These are phyloP conservation scores for Leucosticte australis DNA, from an alignment of 2,113 vertebrate genomes.

Conservation along the genomic window DNA sequence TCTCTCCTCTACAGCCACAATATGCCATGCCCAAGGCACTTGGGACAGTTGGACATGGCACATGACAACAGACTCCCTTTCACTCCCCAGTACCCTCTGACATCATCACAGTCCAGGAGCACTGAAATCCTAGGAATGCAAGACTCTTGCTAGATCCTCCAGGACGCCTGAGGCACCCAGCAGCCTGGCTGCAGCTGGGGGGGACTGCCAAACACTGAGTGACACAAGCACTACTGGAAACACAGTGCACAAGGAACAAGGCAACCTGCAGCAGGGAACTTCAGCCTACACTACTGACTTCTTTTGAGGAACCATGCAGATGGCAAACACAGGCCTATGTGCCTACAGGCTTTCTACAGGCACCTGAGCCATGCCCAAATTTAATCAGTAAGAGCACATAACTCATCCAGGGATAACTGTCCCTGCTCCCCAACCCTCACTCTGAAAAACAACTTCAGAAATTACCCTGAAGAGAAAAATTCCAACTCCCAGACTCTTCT, in stretches of 20 bases:
- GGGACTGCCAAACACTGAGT: background rate
- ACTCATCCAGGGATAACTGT: background rate
- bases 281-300: background rate
- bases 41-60: background rate
- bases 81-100: background rate
- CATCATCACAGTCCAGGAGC: background rate
- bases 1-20: background rate
- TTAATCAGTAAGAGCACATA: fast-evolving
- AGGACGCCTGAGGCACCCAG: background rate
- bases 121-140: background rate
- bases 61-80: background rate
- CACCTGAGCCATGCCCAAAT: background rate
- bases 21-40: background rate
- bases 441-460: background rate
- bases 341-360: background rate
- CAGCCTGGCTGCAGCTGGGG: fast-evolving
- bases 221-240: fast-evolving
- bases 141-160: background rate
- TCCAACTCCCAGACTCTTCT: background rate
- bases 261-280: fast-evolving
- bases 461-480: background rate
- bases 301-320: fast-evolving
- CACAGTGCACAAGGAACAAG: fast-evolving
- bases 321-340: fast-evolving
- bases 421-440: background rate